phyloP scores from a whole-genome alignment of 2,113 vertebrate species.

The Brachirus orientalis region DNA sequence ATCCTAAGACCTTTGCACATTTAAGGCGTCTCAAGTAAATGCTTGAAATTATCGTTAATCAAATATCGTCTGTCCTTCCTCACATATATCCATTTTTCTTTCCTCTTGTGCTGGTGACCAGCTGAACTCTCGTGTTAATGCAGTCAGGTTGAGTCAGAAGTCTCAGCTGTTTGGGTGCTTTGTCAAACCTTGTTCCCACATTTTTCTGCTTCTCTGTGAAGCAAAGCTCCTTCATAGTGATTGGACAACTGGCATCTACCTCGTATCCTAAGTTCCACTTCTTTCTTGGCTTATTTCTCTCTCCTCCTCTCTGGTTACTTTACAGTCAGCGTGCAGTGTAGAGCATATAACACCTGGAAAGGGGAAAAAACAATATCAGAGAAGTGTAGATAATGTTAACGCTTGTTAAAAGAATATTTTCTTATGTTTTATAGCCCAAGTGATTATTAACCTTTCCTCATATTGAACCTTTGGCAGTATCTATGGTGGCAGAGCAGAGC shows the following conservation, averaged over 20 bases:
- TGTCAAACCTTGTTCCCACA: background rate
- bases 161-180: constrained; percentile 2
- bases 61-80: no score
- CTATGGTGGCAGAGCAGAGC: no score
- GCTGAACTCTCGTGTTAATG: background rate
- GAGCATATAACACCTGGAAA: no score
- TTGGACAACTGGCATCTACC: background rate
- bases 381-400: no score
- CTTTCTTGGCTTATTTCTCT: background rate
- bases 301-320: background rate
- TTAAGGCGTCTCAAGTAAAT: no score
- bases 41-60: no score
- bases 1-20: no score
- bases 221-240: constrained; percentile 37
- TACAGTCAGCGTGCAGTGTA: background rate
- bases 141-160: constrained; percentile 46
- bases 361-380: background rate
- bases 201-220: constrained; percentile 1
- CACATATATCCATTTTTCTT: background rate
- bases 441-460: no score
- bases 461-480: no score
- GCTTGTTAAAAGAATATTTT: no score
- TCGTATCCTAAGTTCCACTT: background rate
- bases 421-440: no score
- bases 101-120: background rate